A percentile compares a stretch with the other conserved stretches of the same genome.
phyloP scores from a whole-genome alignment of 2,888 invertebrate genomes.

The Acanthosepion esculentum region DNA sequence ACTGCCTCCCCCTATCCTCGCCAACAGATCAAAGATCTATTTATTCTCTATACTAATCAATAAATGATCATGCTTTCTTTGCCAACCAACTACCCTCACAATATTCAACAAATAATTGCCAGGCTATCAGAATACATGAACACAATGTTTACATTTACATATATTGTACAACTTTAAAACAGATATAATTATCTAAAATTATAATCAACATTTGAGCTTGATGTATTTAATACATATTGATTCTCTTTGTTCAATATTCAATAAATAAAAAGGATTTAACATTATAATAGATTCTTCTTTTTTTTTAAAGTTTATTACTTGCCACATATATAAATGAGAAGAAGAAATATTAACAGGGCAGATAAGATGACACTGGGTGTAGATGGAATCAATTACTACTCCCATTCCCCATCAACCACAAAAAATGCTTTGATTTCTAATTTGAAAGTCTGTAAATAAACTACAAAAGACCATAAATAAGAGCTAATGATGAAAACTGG shows the following conservation, averaged over 20 bases:
- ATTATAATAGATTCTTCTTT: background rate
- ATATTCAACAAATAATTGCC: background rate
- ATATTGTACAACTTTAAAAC: background rate
- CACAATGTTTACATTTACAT: background rate
- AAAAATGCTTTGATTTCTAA: too few species aligned
- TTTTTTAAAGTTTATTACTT: background rate
- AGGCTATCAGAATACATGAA: background rate
- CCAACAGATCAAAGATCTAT: too few species aligned
- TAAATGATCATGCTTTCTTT: too few species aligned
- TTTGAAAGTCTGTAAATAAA: too few species aligned
- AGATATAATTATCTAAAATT: background rate
- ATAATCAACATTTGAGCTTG: background rate
- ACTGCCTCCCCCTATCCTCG: too few species aligned
- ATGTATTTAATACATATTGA: background rate
- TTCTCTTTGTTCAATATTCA: background rate
- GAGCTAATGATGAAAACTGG: too few species aligned
- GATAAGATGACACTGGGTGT: background rate
- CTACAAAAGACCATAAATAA: too few species aligned
- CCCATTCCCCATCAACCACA: too few species aligned
- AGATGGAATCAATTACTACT: background rate
- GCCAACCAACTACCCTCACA: background rate
- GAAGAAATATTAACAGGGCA: background rate
- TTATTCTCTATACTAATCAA: too few species aligned
- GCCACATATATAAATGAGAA: background rate
- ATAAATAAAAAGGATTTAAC: background rate